Evolutionary conservation across 1,140 invertebrate species (phyloP).

Genomic region (Pseudachorutes palmiensis): DNA sequence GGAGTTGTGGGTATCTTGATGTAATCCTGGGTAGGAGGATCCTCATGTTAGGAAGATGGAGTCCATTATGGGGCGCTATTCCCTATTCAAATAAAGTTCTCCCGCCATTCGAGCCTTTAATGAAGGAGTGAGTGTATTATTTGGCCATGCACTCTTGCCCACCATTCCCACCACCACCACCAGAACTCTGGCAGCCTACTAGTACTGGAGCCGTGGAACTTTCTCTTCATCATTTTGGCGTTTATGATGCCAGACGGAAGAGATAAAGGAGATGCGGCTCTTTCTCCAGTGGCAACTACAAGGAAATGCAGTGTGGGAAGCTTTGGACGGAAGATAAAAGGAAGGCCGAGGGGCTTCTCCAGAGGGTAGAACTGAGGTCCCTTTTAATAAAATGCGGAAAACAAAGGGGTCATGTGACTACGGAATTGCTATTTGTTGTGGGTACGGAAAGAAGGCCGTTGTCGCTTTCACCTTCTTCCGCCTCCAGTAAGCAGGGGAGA

Average conservation of each 20-base stretch:
- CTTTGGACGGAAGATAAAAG: background rate
- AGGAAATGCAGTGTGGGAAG: background rate
- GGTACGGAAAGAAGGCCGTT: background rate
- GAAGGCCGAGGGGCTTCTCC: background rate
- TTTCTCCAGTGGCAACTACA: constrained; percentile 3
- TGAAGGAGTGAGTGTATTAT: background rate
- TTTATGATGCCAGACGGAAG: constrained; percentile 15
- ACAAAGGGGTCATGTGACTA: no score
- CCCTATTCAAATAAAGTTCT: constrained; percentile 7
- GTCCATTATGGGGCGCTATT: background rate
- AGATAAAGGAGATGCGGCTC: constrained; percentile 20
- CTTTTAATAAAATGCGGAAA: no score
- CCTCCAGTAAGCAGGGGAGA: background rate
- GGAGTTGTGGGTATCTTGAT: background rate
- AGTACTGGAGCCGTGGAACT: background rate
- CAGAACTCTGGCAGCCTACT: background rate
- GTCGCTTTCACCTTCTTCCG: background rate
- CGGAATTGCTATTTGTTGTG: no score
- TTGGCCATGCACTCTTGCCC: no score
- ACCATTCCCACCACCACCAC: no score
- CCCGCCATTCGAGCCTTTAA: background rate
- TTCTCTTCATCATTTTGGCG: constrained; percentile 28
- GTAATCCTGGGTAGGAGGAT: no score
- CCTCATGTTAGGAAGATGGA: background rate
- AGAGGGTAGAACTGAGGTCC: no score